These are phyloP conservation scores for Carollia perspicillata DNA, from an alignment of 2,113 vertebrate genomes.

Conservation along the genomic window DNA sequence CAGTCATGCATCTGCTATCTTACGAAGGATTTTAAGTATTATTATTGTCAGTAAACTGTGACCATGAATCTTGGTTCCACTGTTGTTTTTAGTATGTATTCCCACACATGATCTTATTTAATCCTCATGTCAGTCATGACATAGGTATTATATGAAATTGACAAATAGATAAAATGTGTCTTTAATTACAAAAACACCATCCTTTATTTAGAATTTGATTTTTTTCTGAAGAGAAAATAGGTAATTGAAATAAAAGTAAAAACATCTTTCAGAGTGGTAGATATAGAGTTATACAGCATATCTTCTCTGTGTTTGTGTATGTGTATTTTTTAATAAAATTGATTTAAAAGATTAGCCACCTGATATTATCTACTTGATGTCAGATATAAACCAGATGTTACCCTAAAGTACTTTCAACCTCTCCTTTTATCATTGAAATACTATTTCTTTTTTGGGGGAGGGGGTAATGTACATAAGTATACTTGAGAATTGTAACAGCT, in stretches of 20 bases:
- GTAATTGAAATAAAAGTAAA: slow-evolving; percentile 44
- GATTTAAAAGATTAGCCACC: slow-evolving; percentile 79
- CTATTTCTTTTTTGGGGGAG: neutral
- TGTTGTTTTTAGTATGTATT: neutral
- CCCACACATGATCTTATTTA: neutral
- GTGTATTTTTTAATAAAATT: slow-evolving; percentile 78
- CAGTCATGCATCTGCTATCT: neutral
- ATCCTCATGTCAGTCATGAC: neutral
- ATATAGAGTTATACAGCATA: slow-evolving; percentile 55
- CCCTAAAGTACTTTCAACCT: slow-evolving; percentile 66
- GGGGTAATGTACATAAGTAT: neutral
- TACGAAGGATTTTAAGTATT: neutral
- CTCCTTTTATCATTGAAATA: slow-evolving; percentile 38
- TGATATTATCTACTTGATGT: slow-evolving; percentile 66
- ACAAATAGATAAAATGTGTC: slow-evolving; percentile 17
- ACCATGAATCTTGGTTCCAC: neutral
- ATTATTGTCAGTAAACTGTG: neutral
- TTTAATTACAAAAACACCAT: neutral
- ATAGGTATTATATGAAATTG: neutral
- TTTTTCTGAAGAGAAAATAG: slow-evolving; percentile 1
- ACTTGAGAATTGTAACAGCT: neutral
- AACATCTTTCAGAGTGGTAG: neutral
- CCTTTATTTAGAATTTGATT: slow-evolving; percentile 34
- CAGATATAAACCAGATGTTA: slow-evolving; percentile 74
- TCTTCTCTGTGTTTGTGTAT: slow-evolving; percentile 71